These are phyloP conservation scores for Sebastes matsubarae DNA, from an alignment of 2,797 vertebrate species.

Conservation along the genomic window DNA sequence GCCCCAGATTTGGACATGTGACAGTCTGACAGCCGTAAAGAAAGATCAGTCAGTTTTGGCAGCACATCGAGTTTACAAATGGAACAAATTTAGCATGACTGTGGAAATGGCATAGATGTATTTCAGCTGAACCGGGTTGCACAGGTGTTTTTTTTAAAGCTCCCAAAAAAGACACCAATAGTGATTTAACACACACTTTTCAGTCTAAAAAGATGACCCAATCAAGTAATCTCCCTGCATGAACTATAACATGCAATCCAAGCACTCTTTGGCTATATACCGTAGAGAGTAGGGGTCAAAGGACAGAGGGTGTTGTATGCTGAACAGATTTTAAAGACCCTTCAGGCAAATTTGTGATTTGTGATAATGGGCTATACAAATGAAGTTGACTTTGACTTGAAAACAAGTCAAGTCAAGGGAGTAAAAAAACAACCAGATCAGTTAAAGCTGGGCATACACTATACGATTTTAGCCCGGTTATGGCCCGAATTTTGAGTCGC, in stretches of 20 bases:
- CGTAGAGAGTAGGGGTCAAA: neutral
- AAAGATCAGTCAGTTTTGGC: neutral
- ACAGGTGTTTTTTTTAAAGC: neutral
- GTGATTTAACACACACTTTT: neutral
- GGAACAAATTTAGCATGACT: neutral
- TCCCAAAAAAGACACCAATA: neutral
- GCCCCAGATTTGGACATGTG: conserved; percentile 11
- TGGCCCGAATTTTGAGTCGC: too few relatives aligned
- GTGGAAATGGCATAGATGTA: neutral
- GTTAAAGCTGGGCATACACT: neutral
- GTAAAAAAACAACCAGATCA: neutral
- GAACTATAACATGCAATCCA: conserved; percentile 14
- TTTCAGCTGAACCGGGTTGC: neutral
- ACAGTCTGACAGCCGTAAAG: neutral
- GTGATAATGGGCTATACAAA: neutral
- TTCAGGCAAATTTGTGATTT: neutral
- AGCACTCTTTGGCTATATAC: conserved; percentile 18
- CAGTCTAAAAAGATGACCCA: neutral
- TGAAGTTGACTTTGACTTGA: neutral
- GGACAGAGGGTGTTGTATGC: neutral
- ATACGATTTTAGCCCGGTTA: too few relatives aligned
- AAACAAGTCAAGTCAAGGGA: neutral
- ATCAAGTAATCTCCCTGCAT: neutral
- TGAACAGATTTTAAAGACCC: neutral
- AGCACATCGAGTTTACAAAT: neutral